Percentiles rank a stretch among this genome's conserved stretches.
These are phyloP conservation scores for Platalea minor DNA, from an alignment of 2,797 vertebrate species.

Conservation along the genomic window DNA sequence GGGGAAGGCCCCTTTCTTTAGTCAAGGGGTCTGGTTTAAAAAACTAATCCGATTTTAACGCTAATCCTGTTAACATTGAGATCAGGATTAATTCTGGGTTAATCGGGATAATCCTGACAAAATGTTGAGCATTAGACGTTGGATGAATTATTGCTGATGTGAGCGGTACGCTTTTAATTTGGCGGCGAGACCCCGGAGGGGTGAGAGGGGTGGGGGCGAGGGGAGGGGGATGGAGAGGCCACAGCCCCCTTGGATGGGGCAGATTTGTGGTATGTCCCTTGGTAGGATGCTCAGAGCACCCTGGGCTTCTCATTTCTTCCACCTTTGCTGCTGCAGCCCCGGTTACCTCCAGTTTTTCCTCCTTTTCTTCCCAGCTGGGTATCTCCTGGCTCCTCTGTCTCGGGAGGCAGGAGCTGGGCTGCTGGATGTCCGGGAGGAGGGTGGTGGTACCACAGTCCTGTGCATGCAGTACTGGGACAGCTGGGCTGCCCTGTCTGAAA, in stretches of 20 bases:
- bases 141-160: constrained; percentile 44
- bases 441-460: background rate
- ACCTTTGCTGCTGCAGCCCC: background rate
- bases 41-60: constrained; percentile 60
- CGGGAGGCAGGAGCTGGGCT: background rate
- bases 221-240: background rate
- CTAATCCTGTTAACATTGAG: constrained; percentile 70
- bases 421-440: background rate
- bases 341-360: background rate
- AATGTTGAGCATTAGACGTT: constrained; percentile 32
- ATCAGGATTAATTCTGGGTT: constrained; percentile 73
- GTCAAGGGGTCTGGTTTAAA: constrained; percentile 33
- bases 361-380: background rate
- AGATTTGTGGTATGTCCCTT: accelerated
- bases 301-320: background rate
- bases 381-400: accelerated
- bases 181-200: background rate
- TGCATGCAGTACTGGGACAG: background rate
- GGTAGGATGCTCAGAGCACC: accelerated
- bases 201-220: background rate
- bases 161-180: background rate
- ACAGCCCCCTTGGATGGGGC: background rate
- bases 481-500: background rate
- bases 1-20: background rate
- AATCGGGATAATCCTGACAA: constrained; percentile 74